Percentiles rank a stretch among this genome's conserved stretches.
phyloP scores from a whole-genome alignment of 2,888 invertebrate genomes.

The Mycalesis mineus region DNA sequence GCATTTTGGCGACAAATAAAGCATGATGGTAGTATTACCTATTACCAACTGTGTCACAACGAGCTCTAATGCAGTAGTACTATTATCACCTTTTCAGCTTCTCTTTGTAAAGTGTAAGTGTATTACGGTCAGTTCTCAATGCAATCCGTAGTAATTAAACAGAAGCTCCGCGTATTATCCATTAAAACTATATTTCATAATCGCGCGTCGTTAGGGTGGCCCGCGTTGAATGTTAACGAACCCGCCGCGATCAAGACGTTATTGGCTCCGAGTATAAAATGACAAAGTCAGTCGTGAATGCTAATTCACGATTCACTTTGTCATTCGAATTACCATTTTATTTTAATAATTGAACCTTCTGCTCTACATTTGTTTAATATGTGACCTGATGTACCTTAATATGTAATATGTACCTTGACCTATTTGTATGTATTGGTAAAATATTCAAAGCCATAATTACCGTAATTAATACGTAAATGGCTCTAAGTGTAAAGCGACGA shows the following conservation, averaged over 20 bases:
- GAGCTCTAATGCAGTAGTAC: background rate
- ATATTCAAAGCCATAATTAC: no score
- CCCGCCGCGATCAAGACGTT: slow-evolving; percentile 23
- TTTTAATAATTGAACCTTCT: background rate
- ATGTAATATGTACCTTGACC: no score
- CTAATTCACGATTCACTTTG: slow-evolving; percentile 18
- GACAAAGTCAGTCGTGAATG: slow-evolving; percentile 21
- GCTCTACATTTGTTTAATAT: background rate
- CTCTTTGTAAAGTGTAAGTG: background rate
- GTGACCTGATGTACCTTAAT: no score
- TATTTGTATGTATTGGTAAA: no score
- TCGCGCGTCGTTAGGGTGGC: slow-evolving; percentile 23
- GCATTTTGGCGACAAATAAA: no score
- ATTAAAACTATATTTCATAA: slow-evolving; percentile 11
- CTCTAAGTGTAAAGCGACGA: no score
- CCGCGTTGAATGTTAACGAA: slow-evolving; percentile 27
- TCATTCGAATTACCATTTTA: background rate
- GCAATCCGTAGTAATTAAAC: background rate
- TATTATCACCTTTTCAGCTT: background rate
- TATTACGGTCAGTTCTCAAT: background rate
- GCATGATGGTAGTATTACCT: no score
- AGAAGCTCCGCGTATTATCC: background rate
- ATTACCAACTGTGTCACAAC: no score
- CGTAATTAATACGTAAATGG: no score
- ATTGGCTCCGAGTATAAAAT: slow-evolving; percentile 13